A percentile compares a stretch with the other conserved stretches of the same genome.
Conservation (phyloP, 1,140 invertebrate genomes). For the Neodiprion lecontei region DNA sequence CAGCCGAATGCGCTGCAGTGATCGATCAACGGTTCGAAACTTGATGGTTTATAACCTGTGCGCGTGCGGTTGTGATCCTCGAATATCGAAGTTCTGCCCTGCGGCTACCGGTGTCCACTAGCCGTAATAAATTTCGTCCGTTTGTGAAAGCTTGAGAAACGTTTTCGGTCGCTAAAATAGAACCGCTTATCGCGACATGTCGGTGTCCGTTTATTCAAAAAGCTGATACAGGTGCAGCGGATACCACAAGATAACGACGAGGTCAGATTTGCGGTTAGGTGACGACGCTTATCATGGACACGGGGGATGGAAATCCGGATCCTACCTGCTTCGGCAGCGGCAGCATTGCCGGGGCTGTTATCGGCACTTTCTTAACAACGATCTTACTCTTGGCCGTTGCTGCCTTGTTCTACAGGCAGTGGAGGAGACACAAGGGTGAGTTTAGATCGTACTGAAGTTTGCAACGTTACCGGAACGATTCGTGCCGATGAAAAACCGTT, state of each 20-base stretch:
- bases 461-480: neutral
- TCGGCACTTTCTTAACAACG: conserved; percentile 64
- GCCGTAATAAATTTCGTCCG: too few species aligned
- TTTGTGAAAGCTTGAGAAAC: too few species aligned
- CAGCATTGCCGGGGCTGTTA: conserved; percentile 63
- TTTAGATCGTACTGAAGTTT: conserved; percentile 20
- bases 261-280: too few species aligned
- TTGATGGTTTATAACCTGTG: too few species aligned
- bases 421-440: conserved; percentile 61
- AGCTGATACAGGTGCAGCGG: too few species aligned
- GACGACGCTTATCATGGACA: conserved; percentile 2
- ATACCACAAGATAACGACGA: too few species aligned
- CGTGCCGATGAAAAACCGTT: too few species aligned
- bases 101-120: too few species aligned
- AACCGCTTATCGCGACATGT: conserved; percentile 19
- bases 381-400: conserved; percentile 55
- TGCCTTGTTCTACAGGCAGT: conserved; percentile 57
- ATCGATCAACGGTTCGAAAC: too few species aligned
- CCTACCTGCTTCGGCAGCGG: conserved; percentile 56
- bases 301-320: conserved; percentile 13
- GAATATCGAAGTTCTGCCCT: too few species aligned
- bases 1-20: too few species aligned
- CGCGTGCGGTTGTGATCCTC: too few species aligned
- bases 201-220: conserved; percentile 13
- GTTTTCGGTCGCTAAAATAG: neutral